Base-by-base conservation (phyloP, 2,888 invertebrate genomes). In the Aelia acuminata region DNA sequence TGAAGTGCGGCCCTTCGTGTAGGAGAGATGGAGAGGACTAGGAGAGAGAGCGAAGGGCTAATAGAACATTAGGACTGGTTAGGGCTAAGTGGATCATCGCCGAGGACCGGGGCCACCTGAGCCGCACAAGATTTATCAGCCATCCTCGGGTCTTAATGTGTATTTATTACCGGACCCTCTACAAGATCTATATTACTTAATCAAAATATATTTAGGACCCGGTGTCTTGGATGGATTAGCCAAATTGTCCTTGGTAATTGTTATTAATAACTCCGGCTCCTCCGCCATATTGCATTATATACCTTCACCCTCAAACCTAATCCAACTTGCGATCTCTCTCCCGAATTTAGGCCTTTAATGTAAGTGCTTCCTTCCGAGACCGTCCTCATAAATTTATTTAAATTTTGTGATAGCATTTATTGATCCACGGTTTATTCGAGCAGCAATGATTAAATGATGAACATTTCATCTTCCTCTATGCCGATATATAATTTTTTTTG, bases 171-270 rank as follows among this genome's bases (percentile, higher is more conserved):
- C 7, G 35, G 26, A 26, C 26, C 50, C n/a, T 31, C 7, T 22
- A 22, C 26, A 26, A 35, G 88, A 85, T 88, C 85, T 89, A 85
- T 89, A 89, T 87, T 87, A 84, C 88, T 31, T 89, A 89, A 89
- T 89, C 89, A 89, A 90, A 90, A 89, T 90, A 89, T 90, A 90
- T 89, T 89, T 89, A 90, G 89, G 1, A 1, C 57, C 4, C 84
- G 4, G 57, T 88, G 57, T 88, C 85, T 87, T 84, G 90, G 88
- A 88, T 88, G 89, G 88, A 89, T 89, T 90, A 89, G 88, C 89
- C 88, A 89, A 90, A 90, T 90, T 90, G 90, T 85, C 26, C n/a
- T 49, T 47, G 80, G 84, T 89, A 88, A 89, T 89, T 88, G 88
- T 88, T 89, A 89, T 89, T 89, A 89, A 89, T 89, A 89, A 88